These are phyloP conservation scores for Phortica okadai DNA, from an alignment of 2,888 invertebrate species.

Conservation along the genomic window DNA sequence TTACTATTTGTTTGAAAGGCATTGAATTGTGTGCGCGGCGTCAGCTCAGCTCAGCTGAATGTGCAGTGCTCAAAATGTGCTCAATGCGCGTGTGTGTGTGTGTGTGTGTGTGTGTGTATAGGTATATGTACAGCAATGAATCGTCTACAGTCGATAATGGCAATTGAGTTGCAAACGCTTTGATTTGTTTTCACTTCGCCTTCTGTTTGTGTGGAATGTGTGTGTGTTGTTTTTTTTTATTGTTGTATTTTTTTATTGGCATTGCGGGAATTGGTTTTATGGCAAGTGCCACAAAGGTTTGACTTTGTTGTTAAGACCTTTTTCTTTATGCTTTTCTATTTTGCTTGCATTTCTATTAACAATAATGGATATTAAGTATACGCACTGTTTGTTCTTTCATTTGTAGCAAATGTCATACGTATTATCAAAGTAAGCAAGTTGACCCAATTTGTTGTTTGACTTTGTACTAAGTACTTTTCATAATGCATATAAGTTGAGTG, in stretches of 20 bases:
- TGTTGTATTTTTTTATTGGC: constrained; percentile 48
- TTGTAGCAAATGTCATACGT: too few relatives aligned
- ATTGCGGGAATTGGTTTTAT: constrained; percentile 31
- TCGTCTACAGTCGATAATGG: constrained; percentile 55
- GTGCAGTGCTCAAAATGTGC: not conserved
- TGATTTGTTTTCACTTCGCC: constrained; percentile 58
- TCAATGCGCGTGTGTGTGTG: too few relatives aligned
- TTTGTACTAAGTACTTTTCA: too few relatives aligned
- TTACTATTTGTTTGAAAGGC: constrained; percentile 23
- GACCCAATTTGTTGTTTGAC: too few relatives aligned
- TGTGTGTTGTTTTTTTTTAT: not conserved
- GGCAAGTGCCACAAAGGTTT: not conserved
- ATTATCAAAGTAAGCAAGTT: too few relatives aligned
- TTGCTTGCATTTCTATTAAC: too few relatives aligned
- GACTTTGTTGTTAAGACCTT: not conserved
- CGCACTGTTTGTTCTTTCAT: too few relatives aligned
- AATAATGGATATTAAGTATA: too few relatives aligned
- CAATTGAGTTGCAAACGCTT: constrained; percentile 70
- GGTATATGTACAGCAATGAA: constrained; percentile 40
- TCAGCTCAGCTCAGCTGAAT: constrained; percentile 3
- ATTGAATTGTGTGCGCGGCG: constrained; percentile 9
- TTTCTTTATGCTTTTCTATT: not conserved
- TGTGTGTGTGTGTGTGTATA: too few relatives aligned
- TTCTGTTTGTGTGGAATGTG: not conserved
- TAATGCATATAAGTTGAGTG: too few relatives aligned